Evolutionary conservation across 2,113 vertebrate genomes (phyloP).

Genomic region (Cervus canadensis): DNA sequence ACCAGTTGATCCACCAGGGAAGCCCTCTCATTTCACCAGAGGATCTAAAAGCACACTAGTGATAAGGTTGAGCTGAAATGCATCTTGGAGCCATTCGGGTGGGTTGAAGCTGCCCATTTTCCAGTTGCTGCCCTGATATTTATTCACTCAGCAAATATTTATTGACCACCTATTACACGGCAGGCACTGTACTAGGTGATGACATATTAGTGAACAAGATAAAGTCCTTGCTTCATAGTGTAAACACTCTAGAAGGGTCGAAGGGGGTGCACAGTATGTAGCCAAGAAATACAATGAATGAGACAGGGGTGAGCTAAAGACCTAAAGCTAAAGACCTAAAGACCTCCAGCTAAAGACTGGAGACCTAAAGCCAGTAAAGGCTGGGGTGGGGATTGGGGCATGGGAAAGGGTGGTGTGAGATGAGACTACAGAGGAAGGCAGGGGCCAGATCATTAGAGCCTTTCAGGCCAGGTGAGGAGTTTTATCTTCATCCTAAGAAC

Average conservation of each 20-base stretch:
- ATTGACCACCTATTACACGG: neutral
- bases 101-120: neutral
- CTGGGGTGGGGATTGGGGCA: neutral
- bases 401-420: neutral
- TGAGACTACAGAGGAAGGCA: neutral
- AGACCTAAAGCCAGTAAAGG: neutral
- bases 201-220: neutral
- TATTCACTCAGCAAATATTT: constrained; percentile 35
- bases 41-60: neutral
- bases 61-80: neutral
- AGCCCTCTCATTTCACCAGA: neutral
- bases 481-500: neutral
- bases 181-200: neutral
- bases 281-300: neutral
- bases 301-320: neutral
- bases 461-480: neutral
- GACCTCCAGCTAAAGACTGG: neutral
- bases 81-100: neutral
- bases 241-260: neutral
- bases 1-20: neutral
- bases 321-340: no score
- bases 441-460: neutral
- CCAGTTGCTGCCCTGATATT: neutral
- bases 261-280: neutral
- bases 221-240: neutral